Base-by-base conservation (phyloP, 2,113 vertebrate species). In the Butorides virescens region DNA sequence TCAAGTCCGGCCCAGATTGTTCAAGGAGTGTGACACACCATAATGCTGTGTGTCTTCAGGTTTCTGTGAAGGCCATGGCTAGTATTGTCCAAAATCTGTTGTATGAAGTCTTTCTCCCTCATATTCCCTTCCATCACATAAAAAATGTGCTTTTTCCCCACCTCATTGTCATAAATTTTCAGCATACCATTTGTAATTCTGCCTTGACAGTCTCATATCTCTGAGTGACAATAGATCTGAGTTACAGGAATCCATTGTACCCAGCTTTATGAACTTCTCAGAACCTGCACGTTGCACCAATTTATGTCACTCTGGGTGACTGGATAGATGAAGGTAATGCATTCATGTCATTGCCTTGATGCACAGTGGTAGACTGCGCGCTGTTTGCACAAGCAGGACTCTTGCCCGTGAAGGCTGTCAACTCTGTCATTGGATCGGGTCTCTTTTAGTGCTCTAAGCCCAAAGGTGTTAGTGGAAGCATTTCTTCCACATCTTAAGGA, bases 321-420 rank as follows among this genome's bases (percentile, higher is more conserved):
- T 46, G 56, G 36, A 4, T 13, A 32, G 46, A 30, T 5, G 36
- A 67, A 79, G 52, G 25, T 18, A 72, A 73, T 13, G 18, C 37
- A 34, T 63, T 58, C 44, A 4, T 12, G 23, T 49, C 71, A 36
- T 10, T 11, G 5, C 21, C 11, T 34, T 71, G 63, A 61, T 26
- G 55, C 77, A 21, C 27, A 32, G 21, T 1, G 1, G 42, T 49
- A 5, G 3, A 10, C 5, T 30, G 36, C 0, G 0, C 0, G 1
- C 23, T 4, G 1, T 62, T 91, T 49, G 37, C 32, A 39, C 46
- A 53, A 56, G 20, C 55, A 74, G 46, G 19, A 14, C 17, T 66
- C 58, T 27, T 55, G 21, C 22, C 56, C 1, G 0, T 17, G 27
- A 83, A 25, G 19, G 25, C 62, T 37, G 61, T 44, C 74, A 74